Base-by-base conservation (phyloP, 2,113 vertebrate species). In the Hypomesus transpacificus region DNA sequence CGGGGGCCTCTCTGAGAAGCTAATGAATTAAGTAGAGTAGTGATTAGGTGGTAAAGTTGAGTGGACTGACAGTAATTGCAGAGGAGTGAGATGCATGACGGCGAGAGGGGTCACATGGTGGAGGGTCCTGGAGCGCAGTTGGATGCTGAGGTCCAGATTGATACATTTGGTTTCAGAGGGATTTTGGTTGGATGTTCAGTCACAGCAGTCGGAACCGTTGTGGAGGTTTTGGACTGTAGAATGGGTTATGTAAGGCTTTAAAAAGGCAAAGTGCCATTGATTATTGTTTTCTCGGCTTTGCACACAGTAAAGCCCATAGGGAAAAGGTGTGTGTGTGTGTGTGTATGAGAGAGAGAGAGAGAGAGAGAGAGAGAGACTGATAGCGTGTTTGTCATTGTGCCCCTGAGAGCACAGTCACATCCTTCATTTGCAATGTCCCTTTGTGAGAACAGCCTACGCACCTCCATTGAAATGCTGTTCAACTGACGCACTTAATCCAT, bases 1-100 rank as follows among this genome's bases (percentile, higher is more conserved):
- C 84, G 77, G 76, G 76, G 84, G 82, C 85, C 80, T 85, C 80
- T 75, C 74, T 65, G 82, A 82, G 80, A 85, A 82, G 34, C 80
- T 69, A 52, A 72, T 85, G 82, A 84, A 85, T 88, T 83, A 85
- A 85, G 69, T 73, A 68, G 78, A 69, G 73, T 80, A 85, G 76
- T 82, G 85, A 87, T 79, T 84, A 83, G 86, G 80, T 85, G 82
- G 80, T 84, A 70, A 81, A 80, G 83, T 69, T 84, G 83, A 84
- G 85, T 78, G 71, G 80, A 84, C 71, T 77, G 88, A 89, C 87
- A 80, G 74, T 84, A 82, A 88, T 86, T 87, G 76, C 69, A 11
- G 67, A 69, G 76, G 0, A 67, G 56, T 66, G 82, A 83, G 80
- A 74, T 79, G 74, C 62, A 68, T 72, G 54, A 80, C 83, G 80